Evolutionary conservation across 2,888 invertebrate species (phyloP), one percentile per base, ranked within the genome.

Genomic region (Agrilus cyanescens): DNA sequence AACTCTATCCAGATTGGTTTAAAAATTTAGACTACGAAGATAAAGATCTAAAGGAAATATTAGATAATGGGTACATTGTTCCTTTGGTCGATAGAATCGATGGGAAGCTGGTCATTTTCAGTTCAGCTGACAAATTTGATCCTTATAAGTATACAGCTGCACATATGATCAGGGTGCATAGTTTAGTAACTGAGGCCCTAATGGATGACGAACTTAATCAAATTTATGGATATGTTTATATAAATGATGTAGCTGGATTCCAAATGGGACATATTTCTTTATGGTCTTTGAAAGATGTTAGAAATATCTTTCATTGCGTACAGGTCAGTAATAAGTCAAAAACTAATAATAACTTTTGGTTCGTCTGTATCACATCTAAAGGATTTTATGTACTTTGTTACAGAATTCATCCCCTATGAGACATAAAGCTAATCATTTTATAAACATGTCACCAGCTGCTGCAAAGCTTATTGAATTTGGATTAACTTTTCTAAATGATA

Each of bases 331-430:
- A 56, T 39, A 12, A 35, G n/a, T n/a, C n/a, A n/a, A n/a, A n/a
- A n/a, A n/a, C n/a, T n/a, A n/a, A n/a, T n/a, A n/a, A 18, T 18
- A 18, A 18, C 18, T 4, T 18, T 18, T 3, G 18, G 18, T 4
- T n/a, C n/a, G n/a, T n/a, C n/a, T n/a, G n/a, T n/a, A n/a, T n/a
- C 3, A 18, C 5, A 4, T 25, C 10, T 20, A 20, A 20, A 7
- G 20, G 7, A 25, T 10, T 25, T 25, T 25, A 25, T 25, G n/a
- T n/a, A n/a, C n/a, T 25, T 10, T 25, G 8, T 71, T 71, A 25
- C 70, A 85, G 82, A 86, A 85, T 62, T 85, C 89, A 2, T 84
- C 89, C 13, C 93, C 93, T 2, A 87, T 91, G 84, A 73, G 91
- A 15, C 90, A 90, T 66, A 91, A 91, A 63, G 77, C 83, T 52